Conservation (phyloP, 35 echinoderm and acorn worm genomes). For the Heliocidaris tuberculata region DNA sequence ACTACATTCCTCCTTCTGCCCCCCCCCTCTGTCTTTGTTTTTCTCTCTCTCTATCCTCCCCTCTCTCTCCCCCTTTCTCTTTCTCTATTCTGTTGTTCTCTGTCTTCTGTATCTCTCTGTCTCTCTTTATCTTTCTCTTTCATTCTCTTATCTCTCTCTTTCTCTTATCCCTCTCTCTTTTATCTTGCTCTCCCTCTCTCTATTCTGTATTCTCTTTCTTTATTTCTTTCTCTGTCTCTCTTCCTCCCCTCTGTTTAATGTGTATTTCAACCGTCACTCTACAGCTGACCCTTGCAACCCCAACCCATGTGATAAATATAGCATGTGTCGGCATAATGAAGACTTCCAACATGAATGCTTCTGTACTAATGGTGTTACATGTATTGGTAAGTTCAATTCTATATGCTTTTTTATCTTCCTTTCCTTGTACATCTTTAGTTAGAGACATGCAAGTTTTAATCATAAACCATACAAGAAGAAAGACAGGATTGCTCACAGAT, state of each 20-base stretch:
- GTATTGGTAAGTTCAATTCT: neutral
- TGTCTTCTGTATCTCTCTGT: neutral
- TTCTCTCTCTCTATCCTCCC: neutral
- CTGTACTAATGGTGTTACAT: neutral
- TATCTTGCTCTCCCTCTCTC: neutral
- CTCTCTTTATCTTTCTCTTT: neutral
- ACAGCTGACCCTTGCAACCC: neutral
- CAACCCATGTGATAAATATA: conserved; percentile 13
- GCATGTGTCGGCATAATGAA: neutral
- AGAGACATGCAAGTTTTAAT: no score
- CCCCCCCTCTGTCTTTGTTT: neutral
- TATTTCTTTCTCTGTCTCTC: neutral
- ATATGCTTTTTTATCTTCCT: neutral
- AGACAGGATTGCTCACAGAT: neutral
- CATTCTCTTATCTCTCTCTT: neutral
- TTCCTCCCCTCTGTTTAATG: neutral
- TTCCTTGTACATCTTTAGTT: neutral
- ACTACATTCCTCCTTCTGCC: neutral
- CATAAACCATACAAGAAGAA: neutral
- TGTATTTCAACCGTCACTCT: neutral
- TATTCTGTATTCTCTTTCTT: neutral
- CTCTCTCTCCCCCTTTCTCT: no score
- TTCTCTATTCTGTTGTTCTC: neutral
- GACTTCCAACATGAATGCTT: neutral
- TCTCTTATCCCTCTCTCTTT: neutral